Conservation (phyloP, 2,888 invertebrate species). For the Dryocosmus kuriphilus region DNA sequence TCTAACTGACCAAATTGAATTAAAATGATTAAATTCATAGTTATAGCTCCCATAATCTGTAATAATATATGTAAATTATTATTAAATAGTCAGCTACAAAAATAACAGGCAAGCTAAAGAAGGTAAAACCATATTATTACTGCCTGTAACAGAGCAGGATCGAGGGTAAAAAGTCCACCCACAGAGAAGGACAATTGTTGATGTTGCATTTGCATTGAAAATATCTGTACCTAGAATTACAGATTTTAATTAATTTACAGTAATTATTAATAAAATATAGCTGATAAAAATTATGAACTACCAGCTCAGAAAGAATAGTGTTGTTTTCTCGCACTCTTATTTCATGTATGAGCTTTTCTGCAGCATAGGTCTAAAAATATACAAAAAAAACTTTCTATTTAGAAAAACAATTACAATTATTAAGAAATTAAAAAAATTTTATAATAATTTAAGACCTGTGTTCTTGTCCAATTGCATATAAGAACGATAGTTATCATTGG, state of each 20-base stretch:
- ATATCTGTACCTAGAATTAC: slow-evolving; percentile 28
- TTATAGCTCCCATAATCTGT: slow-evolving; percentile 41
- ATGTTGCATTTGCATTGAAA: slow-evolving; percentile 46
- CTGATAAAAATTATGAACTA: background rate
- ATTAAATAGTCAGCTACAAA: background rate
- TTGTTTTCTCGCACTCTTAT: slow-evolving; percentile 32
- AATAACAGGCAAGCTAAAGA: background rate
- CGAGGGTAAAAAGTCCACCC: slow-evolving; percentile 41
- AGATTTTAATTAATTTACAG: background rate
- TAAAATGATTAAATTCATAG: slow-evolving; percentile 45
- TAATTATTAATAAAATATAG: background rate
- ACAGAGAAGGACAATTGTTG: slow-evolving; percentile 42
- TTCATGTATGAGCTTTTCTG: slow-evolving; percentile 40
- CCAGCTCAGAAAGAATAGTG: slow-evolving; percentile 16
- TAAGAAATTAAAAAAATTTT: background rate
- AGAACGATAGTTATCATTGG: slow-evolving; percentile 36
- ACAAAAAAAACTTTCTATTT: background rate
- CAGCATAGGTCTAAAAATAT: slow-evolving; percentile 29
- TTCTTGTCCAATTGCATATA: slow-evolving; percentile 45
- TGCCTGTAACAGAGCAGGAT: slow-evolving; percentile 37
- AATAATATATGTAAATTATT: background rate
- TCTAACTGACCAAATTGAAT: slow-evolving; percentile 42
- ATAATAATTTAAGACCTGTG: background rate
- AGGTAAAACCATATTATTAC: slow-evolving; percentile 12
- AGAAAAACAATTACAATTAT: background rate